These are phyloP conservation scores for Epirrita christyi DNA, from an alignment of 2,888 invertebrate species.

Conservation along the genomic window DNA sequence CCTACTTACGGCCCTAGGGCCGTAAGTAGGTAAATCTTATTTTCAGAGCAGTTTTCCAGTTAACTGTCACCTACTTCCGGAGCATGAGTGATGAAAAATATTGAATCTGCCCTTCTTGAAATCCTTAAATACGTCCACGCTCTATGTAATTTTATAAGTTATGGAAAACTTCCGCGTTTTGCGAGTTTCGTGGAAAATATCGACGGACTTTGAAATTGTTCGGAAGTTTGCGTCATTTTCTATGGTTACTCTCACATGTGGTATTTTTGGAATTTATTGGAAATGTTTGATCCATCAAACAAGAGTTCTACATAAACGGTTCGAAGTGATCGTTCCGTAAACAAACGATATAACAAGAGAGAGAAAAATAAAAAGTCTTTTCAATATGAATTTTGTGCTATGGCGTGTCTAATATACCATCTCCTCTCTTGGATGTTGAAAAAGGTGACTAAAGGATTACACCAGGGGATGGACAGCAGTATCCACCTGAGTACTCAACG, in stretches of 20 bases:
- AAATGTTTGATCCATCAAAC: not conserved
- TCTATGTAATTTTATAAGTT: not conserved
- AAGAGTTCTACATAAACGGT: not conserved
- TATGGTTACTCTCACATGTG: not conserved
- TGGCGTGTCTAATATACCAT: too few relatives aligned
- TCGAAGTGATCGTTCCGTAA: not conserved
- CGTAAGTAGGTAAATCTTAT: too few relatives aligned
- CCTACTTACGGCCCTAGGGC: too few relatives aligned
- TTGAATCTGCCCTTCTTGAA: too few relatives aligned
- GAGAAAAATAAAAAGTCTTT: not conserved
- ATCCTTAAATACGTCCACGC: not conserved
- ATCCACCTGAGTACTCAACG: too few relatives aligned
- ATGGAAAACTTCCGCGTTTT: slow-evolving; percentile 1
- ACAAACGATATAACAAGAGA: not conserved
- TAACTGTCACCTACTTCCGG: too few relatives aligned
- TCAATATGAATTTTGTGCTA: too few relatives aligned
- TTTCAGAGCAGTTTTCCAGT: too few relatives aligned
- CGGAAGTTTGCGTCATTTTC: not conserved
- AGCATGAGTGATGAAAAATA: too few relatives aligned
- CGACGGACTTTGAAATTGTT: not conserved
- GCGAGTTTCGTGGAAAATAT: not conserved
- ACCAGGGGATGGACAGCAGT: too few relatives aligned
- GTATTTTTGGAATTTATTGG: not conserved
- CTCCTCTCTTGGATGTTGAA: too few relatives aligned
- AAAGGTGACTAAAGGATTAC: too few relatives aligned